Evolutionary conservation across 2,797 vertebrate genomes (phyloP), one percentile per base, ranked within the genome.

Genomic region (Mormyrus hasselquistii): DNA sequence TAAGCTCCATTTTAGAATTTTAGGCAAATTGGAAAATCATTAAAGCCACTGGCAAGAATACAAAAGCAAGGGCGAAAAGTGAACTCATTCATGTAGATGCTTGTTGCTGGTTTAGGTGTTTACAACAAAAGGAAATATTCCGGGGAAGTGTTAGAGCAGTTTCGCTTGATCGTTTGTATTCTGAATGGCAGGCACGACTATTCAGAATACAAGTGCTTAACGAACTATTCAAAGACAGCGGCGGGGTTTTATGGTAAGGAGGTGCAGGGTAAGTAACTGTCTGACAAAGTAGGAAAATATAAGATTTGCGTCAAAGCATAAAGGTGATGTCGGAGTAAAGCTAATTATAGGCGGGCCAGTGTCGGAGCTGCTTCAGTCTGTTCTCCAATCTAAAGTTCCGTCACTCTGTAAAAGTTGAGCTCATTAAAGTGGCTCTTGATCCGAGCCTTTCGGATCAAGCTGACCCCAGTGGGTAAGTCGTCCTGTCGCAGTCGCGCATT

Each of bases 391-490:
- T 85, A 57, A 89, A 65, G 41, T 89, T 52, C 53, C 44, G 79
- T 85, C 53, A 62, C 52, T 83, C 53, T 84, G 38, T 62, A 85
- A 65, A 62, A 84, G 41, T 59, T 87, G 25, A 38, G 85, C 85
- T 89, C 76, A 84, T 89, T 89, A 84, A 49, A 85, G 50, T 2
- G 79, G 41, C 29, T 59, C n/a, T 47, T 44, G n/a, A 62, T 85
- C 79, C n/a, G 22, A 65, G 88, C 76, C 22, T 2, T 7, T 29
- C 55, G 44, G 2, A 84, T 62, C 44, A 44, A 29, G 55, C 16
- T 47, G 55, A 65, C 86, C 86, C 85, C 82, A 53, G 16, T 87
- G 53, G 85, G 53, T 59, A 59, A 57, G 53, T 87, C 29, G 52
- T 87, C 34, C 52, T 34, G 25, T 34, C 16, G 12, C 22, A 57